Evolutionary conservation across 2,113 vertebrate species (phyloP).

Genomic region (Oncorhynchus masou): DNA sequence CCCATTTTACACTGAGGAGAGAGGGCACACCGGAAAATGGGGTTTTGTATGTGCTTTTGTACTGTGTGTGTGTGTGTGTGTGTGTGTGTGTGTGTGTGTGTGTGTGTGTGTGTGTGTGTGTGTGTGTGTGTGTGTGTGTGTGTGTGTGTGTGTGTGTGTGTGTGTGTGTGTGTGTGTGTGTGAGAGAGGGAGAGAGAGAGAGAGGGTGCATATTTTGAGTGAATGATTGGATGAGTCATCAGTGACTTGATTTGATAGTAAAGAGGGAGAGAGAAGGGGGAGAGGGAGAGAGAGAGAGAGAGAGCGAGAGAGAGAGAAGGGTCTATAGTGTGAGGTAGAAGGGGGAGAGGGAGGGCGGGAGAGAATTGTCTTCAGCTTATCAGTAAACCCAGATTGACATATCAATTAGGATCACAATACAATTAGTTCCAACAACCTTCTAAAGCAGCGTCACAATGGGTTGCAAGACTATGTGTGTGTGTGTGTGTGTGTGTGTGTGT

Average conservation of each 20-base stretch:
- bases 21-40: not conserved
- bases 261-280: not conserved
- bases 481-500: not conserved
- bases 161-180: not conserved
- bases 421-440: conserved; percentile 57
- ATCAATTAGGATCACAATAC: conserved; percentile 53
- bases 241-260: not conserved
- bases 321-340: not conserved
- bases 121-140: not conserved
- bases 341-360: not conserved
- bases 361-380: not conserved
- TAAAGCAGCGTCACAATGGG: conserved; percentile 28
- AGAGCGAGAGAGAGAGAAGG: not conserved
- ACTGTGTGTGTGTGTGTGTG: not conserved
- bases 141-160: no score
- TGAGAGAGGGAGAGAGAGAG: not conserved
- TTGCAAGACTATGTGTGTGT: conserved; percentile 21
- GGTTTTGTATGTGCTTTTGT: not conserved
- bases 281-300: not conserved
- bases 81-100: not conserved
- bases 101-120: not conserved
- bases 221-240: not conserved
- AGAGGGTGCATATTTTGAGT: not conserved
- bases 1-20: conserved; percentile 13
- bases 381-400: conserved; percentile 39